Evolutionary conservation across 2,797 vertebrate species (phyloP).

Genomic region (Tadarida brasiliensis): DNA sequence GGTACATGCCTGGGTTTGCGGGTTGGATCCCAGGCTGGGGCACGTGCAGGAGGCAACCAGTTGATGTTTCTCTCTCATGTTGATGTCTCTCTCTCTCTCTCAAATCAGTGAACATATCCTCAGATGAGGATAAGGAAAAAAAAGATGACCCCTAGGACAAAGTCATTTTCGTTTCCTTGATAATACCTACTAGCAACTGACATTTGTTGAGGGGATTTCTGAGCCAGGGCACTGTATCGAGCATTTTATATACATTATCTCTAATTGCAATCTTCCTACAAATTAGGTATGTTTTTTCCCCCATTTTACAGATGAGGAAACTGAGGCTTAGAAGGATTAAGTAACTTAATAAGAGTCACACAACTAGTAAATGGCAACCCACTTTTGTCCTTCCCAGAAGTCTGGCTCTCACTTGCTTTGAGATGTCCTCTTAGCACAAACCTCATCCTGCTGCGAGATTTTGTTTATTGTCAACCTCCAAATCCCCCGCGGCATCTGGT

Average conservation of each 20-base stretch:
- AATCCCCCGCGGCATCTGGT: neutral
- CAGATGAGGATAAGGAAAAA: neutral
- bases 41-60: too few species aligned
- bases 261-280: neutral
- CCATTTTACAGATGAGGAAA: conserved; percentile 38
- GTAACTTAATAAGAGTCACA: neutral
- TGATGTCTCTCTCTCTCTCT: neutral
- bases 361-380: neutral
- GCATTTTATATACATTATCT: neutral
- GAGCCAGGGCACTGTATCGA: neutral
- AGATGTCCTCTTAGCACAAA: neutral
- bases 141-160: neutral
- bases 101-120: neutral
- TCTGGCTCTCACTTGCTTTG: neutral
- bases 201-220: neutral
- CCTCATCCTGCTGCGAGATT: neutral
- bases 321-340: neutral
- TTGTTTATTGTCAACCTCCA: neutral
- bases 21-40: too few species aligned
- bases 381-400: neutral
- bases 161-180: neutral
- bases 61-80: neutral
- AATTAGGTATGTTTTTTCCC: neutral
- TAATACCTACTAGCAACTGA: neutral
- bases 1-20: neutral